These are phyloP conservation scores for Marmota flaviventris DNA, from an alignment of 2,113 vertebrate genomes.

Conservation along the genomic window DNA sequence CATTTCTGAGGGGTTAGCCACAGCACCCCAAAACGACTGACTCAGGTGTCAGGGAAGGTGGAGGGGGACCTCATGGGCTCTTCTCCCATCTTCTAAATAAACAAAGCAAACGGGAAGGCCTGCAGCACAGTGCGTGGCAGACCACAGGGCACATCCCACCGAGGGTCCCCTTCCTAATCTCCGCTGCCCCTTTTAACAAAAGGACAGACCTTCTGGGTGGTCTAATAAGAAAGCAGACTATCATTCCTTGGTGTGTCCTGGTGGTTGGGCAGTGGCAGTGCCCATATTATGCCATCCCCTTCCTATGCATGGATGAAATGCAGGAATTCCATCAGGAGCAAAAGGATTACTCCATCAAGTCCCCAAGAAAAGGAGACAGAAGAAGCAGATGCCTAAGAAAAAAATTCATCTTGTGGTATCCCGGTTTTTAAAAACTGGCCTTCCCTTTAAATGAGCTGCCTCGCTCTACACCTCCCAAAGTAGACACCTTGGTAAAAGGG, in stretches of 20 bases:
- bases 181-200: accelerated
- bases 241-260: constrained; percentile 25
- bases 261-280: neutral
- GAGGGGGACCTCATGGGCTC: neutral
- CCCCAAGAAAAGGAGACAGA: constrained; percentile 5
- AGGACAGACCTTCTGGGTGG: neutral
- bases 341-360: neutral
- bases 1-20: constrained; percentile 81
- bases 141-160: neutral
- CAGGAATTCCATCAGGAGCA: neutral
- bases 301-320: neutral
- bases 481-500: neutral
- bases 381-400: neutral
- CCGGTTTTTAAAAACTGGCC: neutral
- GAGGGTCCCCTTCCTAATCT: neutral
- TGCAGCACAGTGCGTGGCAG: neutral
- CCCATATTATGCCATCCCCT: constrained; percentile 25
- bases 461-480: neutral
- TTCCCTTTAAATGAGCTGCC: neutral
- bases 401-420: neutral
- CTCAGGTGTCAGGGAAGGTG: constrained; percentile 73
- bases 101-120: neutral
- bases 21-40: constrained; percentile 63
- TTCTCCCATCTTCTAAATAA: neutral
- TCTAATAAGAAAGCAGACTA: neutral